A percentile compares a stretch with the other conserved stretches of the same genome.
Evolutionary conservation across 92 coral and sea anemone genomes (phyloP).

Genomic region (Micromussa lordhowensis): DNA sequence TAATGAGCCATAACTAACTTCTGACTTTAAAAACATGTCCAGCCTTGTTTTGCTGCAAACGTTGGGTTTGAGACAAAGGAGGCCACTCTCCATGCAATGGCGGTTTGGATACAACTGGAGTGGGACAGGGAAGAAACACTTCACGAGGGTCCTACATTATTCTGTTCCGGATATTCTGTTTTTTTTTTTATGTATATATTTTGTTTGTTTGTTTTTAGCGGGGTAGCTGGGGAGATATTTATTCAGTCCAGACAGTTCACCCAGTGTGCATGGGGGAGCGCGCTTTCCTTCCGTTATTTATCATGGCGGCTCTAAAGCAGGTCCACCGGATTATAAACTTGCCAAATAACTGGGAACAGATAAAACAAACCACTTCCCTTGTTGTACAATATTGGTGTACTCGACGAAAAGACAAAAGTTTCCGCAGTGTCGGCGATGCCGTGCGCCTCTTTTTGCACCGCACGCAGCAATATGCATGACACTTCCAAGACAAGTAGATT

Average conservation of each 20-base stretch:
- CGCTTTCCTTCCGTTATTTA: slow-evolving; percentile 1
- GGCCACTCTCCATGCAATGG: too few species aligned
- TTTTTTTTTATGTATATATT: too few species aligned
- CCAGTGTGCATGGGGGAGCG: too few species aligned
- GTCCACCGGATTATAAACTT: not conserved
- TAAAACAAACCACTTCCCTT: not conserved
- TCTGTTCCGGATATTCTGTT: not conserved
- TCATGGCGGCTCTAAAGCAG: not conserved
- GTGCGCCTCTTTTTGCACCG: not conserved
- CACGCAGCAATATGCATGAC: not conserved
- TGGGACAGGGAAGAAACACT: not conserved
- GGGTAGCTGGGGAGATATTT: too few species aligned
- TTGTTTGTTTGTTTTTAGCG: not conserved
- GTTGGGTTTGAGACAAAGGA: not conserved
- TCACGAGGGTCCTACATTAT: not conserved
- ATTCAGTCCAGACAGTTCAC: not conserved
- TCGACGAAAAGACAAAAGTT: not conserved
- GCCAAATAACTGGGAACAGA: not conserved
- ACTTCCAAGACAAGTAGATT: not conserved
- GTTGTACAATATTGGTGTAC: not conserved
- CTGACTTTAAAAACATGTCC: not conserved
- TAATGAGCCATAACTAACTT: not conserved
- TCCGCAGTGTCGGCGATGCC: not conserved
- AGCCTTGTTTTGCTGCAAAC: not conserved
- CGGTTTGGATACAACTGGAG: not conserved